These are phyloP conservation scores for Disparrhopalites patrizii DNA, from an alignment of 2,888 invertebrate genomes.

Conservation along the genomic window DNA sequence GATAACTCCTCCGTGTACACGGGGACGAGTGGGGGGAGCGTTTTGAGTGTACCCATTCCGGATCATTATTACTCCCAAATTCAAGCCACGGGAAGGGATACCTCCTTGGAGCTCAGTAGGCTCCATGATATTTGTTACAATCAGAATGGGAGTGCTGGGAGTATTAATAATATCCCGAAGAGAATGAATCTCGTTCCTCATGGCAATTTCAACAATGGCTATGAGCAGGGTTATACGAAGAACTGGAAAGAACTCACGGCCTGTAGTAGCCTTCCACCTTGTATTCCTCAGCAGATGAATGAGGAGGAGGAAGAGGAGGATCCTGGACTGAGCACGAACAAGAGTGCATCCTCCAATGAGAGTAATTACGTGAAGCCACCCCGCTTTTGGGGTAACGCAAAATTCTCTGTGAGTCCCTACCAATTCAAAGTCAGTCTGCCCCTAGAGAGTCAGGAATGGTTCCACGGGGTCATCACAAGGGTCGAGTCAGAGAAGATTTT, in stretches of 20 bases:
- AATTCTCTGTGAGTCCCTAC: background rate
- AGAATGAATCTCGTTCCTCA: background rate
- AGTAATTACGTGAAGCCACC: slow-evolving; percentile 12
- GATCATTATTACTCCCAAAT: background rate
- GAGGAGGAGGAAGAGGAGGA: too few species aligned
- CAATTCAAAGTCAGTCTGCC: background rate
- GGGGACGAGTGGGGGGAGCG: background rate
- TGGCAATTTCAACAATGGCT: background rate
- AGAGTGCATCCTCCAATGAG: background rate
- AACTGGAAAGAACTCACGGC: background rate
- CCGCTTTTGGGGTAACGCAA: slow-evolving; percentile 10
- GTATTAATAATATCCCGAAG: too few species aligned
- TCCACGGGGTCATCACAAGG: slow-evolving; percentile 88
- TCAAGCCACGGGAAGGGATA: background rate
- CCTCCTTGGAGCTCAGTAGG: background rate
- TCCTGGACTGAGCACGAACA: background rate
- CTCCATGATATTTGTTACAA: background rate
- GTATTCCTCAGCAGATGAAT: background rate
- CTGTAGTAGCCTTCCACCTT: background rate
- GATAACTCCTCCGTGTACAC: slow-evolving; percentile 2
- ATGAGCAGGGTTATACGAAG: background rate
- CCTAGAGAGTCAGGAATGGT: slow-evolving; percentile 62
- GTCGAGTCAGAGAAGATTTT: slow-evolving; percentile 86
- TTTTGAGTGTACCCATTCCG: background rate
- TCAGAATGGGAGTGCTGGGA: background rate